Percentiles rank a stretch among this genome's conserved stretches.
Conservation (phyloP, 2,888 invertebrate genomes). For the Seira musarum region DNA sequence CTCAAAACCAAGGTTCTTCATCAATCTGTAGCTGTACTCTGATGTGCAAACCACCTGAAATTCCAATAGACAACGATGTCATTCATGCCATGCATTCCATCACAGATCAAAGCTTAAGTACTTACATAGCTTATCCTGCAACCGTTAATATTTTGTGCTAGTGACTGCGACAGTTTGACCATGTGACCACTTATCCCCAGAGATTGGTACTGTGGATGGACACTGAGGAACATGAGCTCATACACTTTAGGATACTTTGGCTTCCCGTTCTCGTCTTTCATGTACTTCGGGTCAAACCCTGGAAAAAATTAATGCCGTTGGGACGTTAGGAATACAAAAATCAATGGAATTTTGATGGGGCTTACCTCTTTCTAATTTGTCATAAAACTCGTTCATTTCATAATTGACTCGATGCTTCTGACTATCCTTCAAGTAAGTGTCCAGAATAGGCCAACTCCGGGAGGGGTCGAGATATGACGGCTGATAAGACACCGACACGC, state of each 20-base stretch:
- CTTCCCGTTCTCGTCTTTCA: no score
- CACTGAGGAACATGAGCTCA: constrained; percentile 27
- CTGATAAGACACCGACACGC: constrained; percentile 26
- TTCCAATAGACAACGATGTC: background rate
- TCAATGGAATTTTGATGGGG: constrained; percentile 10
- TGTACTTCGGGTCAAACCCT: no score
- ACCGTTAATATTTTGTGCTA: constrained; percentile 25
- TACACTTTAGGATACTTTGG: no score
- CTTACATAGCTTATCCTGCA: constrained; percentile 40
- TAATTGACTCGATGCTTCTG: constrained; percentile 14
- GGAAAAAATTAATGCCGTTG: no score
- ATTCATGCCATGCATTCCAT: no score
- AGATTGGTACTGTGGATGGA: background rate
- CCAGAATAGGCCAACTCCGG: background rate
- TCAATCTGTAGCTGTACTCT: constrained; percentile 37
- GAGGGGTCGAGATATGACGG: constrained; percentile 13
- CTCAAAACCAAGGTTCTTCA: constrained; percentile 31
- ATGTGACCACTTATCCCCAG: constrained; percentile 25
- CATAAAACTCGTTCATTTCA: constrained; percentile 41
- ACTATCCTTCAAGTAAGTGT: background rate
- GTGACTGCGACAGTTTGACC: constrained; percentile 24
- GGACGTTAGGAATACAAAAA: no score
- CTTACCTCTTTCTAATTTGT: constrained; percentile 20
- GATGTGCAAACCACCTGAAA: constrained; percentile 41
- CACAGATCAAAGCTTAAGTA: background rate